Conservation (phyloP, 2,113 vertebrate species). For the Ammodramus savannarum region DNA sequence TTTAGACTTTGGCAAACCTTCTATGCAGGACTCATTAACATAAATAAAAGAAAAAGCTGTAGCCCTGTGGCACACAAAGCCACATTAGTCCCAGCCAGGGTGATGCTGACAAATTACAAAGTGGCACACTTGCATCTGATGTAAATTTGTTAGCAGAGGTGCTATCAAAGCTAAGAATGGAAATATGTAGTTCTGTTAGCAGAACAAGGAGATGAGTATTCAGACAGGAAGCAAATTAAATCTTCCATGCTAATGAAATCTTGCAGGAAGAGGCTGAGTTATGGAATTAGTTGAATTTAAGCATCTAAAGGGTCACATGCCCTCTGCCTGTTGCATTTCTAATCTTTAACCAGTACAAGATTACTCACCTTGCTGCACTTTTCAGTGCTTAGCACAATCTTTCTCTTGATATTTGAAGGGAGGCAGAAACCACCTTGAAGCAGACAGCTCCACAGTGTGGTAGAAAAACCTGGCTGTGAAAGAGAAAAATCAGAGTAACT, state of each 20-base stretch:
- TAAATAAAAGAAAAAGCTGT: neutral
- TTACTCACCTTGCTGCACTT: neutral
- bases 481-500: neutral
- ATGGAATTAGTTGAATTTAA: neutral
- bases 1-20: conserved; percentile 32
- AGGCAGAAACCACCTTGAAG: neutral
- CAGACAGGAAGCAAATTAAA: neutral
- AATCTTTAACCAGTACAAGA: neutral
- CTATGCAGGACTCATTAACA: neutral
- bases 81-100: neutral
- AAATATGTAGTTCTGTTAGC: neutral
- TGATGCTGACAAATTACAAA: neutral
- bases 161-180: neutral
- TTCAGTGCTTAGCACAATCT: neutral
- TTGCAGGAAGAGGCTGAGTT: neutral
- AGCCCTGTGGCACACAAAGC: neutral
- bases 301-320: neutral
- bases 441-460: neutral
- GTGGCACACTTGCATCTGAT: neutral
- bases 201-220: neutral
- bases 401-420: neutral
- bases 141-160: neutral
- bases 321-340: neutral
- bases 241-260: neutral
- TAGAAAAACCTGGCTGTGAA: neutral